These are phyloP conservation scores for Pseudotriccus pelzelni DNA, from an alignment of 2,797 vertebrate species.

Conservation along the genomic window DNA sequence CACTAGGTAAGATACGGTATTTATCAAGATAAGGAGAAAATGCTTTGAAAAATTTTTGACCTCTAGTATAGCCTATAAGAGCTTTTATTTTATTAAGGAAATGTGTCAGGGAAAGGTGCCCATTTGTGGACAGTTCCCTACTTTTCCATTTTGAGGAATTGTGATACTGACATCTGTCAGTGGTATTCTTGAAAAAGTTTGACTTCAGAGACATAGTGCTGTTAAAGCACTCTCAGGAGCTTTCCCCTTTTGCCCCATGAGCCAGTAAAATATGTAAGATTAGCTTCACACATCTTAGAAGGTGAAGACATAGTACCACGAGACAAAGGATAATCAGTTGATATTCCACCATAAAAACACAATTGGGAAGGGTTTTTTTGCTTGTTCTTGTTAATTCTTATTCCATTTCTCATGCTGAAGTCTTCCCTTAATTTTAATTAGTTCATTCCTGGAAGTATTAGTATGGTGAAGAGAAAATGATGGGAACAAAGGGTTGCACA, in stretches of 20 bases:
- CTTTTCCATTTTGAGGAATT: not conserved
- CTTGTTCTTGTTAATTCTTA: not conserved
- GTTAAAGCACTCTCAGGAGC: not conserved
- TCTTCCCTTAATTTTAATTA: not conserved
- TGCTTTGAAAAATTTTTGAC: not conserved
- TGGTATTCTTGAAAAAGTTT: not conserved
- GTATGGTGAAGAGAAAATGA: not conserved
- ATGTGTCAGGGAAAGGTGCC: fast-evolving
- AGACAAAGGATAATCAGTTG: not conserved
- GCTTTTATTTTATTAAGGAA: not conserved
- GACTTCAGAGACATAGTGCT: not conserved
- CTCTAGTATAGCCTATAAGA: not conserved
- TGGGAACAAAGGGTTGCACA: not conserved
- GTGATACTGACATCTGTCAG: not conserved
- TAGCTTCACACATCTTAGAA: not conserved
- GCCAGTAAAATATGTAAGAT: not conserved
- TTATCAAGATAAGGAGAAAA: not conserved
- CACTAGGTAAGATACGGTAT: not conserved
- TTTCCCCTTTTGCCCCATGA: not conserved
- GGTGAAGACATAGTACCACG: not conserved
- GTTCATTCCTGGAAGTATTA: not conserved
- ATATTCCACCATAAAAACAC: not conserved
- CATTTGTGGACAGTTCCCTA: not conserved
- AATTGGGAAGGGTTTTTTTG: not conserved
- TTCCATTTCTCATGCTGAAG: not conserved